phyloP scores from a whole-genome alignment of 1,140 invertebrate species.

The Lepidurus packardi region DNA sequence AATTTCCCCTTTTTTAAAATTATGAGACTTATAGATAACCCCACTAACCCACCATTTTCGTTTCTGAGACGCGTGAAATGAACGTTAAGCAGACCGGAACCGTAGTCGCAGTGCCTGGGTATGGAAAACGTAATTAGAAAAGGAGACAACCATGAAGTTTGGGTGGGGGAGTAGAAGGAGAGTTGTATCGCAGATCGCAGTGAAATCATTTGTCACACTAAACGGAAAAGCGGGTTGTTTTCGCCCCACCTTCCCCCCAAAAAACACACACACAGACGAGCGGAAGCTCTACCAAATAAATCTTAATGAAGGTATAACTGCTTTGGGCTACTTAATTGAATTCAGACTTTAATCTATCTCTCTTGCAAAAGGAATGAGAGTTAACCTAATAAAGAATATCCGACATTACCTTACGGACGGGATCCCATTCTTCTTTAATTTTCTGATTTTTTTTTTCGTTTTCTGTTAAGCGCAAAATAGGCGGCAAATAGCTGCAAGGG shows the following conservation, averaged over 20 bases:
- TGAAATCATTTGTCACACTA: not conserved
- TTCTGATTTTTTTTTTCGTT: not conserved
- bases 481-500: not conserved
- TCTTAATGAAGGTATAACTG: slow-evolving; percentile 8
- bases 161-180: not conserved
- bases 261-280: not conserved
- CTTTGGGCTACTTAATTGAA: not conserved
- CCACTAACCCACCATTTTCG: slow-evolving; percentile 32
- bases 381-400: not conserved
- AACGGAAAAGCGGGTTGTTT: not conserved
- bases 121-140: not conserved
- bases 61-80: slow-evolving; percentile 39
- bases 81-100: slow-evolving; percentile 23
- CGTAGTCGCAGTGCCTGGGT: not conserved
- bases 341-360: slow-evolving; percentile 2
- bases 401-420: no score
- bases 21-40: no score
- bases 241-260: not conserved
- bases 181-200: not conserved
- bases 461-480: not conserved
- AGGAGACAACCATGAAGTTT: slow-evolving; percentile 19
- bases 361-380: not conserved
- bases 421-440: no score
- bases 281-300: not conserved
- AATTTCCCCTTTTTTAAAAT: no score